Conservation (phyloP, 2,888 invertebrate genomes). For the Epinotia brunnichana region DNA sequence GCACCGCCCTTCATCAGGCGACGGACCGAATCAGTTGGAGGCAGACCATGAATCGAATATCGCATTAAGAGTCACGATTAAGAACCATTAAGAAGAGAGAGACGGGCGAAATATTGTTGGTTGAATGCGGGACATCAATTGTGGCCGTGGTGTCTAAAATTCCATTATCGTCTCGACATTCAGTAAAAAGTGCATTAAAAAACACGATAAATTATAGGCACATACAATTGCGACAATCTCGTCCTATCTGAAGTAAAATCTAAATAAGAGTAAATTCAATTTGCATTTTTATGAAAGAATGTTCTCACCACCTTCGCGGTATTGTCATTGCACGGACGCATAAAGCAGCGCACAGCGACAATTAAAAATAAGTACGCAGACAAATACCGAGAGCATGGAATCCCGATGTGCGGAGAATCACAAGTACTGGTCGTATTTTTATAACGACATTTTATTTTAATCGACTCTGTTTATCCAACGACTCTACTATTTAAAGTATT, state of each 20-base stretch:
- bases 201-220: not conserved
- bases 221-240: conserved; percentile 3
- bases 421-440: conserved; percentile 1
- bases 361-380: conserved; percentile 37
- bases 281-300: conserved; percentile 22
- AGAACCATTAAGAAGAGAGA: too few relatives aligned
- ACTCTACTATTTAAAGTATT: not conserved
- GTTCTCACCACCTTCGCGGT: conserved; percentile 35
- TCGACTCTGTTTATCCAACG: not conserved
- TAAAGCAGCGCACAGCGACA: conserved; percentile 27
- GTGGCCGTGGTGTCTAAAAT: not conserved
- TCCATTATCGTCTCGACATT: not conserved
- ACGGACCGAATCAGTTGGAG: too few relatives aligned
- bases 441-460: conserved; percentile 1
- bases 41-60: too few relatives aligned
- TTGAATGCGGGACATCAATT: too few relatives aligned
- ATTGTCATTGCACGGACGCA: conserved; percentile 31
- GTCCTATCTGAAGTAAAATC: conserved; percentile 6
- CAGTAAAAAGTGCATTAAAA: not conserved
- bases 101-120: too few relatives aligned
- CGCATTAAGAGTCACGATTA: too few relatives aligned
- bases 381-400: conserved; percentile 23
- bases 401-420: conserved; percentile 17
- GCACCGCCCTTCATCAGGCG: too few relatives aligned
- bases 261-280: conserved; percentile 8